phyloP scores from a whole-genome alignment of 2,888 invertebrate species.

The Chrysomela aeneicollis region DNA sequence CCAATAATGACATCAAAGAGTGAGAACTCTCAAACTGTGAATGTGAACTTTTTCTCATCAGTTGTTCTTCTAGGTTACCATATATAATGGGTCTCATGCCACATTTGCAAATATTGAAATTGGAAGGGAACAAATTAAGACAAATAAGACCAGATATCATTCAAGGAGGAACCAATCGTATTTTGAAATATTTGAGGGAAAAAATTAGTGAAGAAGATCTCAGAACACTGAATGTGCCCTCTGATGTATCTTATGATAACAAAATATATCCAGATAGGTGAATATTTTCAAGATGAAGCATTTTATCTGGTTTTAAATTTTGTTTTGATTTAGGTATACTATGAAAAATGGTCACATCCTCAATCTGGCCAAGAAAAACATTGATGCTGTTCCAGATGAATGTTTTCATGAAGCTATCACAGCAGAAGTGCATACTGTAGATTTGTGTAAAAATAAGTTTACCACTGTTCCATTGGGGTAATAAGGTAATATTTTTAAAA shows the following conservation, averaged over 20 bases:
- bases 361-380: slow-evolving; percentile 70
- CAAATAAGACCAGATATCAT: slow-evolving; percentile 84
- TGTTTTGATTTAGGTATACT: slow-evolving; percentile 62
- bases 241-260: slow-evolving; percentile 36
- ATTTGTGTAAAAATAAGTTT: slow-evolving; percentile 84
- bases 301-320: slow-evolving; percentile 8
- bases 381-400: slow-evolving; percentile 73
- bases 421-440: slow-evolving; percentile 77
- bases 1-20: slow-evolving; percentile 73
- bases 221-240: slow-evolving; percentile 26
- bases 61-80: slow-evolving; percentile 69
- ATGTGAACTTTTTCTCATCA: slow-evolving; percentile 4
- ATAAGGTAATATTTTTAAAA: slow-evolving; percentile 32
- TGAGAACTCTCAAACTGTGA: slow-evolving; percentile 33
- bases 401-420: slow-evolving; percentile 75
- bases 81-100: slow-evolving; percentile 73
- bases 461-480: slow-evolving; percentile 74
- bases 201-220: slow-evolving; percentile 59
- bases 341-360: slow-evolving; percentile 68
- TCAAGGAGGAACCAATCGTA: slow-evolving; percentile 81
- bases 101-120: slow-evolving; percentile 80
- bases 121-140: slow-evolving; percentile 87
- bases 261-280: slow-evolving; percentile 51
- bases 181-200: slow-evolving; percentile 80
- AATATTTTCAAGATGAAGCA: slow-evolving; percentile 6